A percentile compares a stretch with the other conserved stretches of the same genome.
These are phyloP conservation scores for Rhea americana DNA, from an alignment of 2,113 vertebrate species.

Conservation along the genomic window DNA sequence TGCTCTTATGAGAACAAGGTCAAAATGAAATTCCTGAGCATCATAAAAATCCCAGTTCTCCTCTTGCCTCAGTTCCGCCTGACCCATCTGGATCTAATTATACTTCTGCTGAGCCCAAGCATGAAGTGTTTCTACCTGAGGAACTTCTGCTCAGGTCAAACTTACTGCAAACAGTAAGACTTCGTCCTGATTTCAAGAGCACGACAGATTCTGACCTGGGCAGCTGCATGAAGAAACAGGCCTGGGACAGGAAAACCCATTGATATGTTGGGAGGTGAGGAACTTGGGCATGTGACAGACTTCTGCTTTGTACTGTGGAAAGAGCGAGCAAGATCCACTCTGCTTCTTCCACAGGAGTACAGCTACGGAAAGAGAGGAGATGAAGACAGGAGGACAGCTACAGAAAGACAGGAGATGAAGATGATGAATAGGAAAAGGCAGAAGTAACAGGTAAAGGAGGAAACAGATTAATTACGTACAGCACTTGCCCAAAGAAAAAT, in stretches of 20 bases:
- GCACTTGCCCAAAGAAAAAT: background rate
- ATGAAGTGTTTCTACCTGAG: rapidly evolving
- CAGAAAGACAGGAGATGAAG: background rate
- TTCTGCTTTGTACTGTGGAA: too few species aligned
- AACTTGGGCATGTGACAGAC: rapidly evolving
- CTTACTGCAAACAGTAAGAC: rapidly evolving
- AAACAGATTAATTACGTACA: rapidly evolving
- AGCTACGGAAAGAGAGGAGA: background rate
- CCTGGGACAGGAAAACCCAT: background rate
- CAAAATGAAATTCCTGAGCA: background rate
- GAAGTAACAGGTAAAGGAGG: background rate
- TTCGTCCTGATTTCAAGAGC: background rate
- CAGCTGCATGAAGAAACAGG: background rate
- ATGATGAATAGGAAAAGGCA: background rate
- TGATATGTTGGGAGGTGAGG: background rate
- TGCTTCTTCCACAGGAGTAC: background rate
- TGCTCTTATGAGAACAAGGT: background rate
- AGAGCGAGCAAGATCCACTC: background rate
- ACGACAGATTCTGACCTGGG: background rate
- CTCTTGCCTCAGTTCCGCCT: background rate
- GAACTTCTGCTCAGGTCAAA: background rate
- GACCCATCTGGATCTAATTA: background rate
- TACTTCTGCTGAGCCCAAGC: background rate
- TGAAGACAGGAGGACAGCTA: background rate
- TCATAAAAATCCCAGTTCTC: background rate